Base-by-base conservation (phyloP, 2,797 vertebrate genomes). In the Sebastes miniatus region DNA sequence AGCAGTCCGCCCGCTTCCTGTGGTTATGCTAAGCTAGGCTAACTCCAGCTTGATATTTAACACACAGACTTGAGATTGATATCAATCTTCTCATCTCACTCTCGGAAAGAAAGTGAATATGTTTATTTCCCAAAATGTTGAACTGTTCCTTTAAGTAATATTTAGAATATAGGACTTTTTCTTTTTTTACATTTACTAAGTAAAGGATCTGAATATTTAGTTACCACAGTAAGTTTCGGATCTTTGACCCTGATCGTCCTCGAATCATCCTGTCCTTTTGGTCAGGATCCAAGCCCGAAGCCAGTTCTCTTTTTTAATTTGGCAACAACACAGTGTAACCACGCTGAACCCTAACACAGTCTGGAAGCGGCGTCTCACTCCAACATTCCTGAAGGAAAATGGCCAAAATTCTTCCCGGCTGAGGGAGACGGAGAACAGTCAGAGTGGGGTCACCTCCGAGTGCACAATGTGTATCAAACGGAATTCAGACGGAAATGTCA, bases 311-410 rank as follows among this genome's bases (percentile, higher is more conserved):
- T 82, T 65, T 72, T 63, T 36, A 39, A 75, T 71, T 83, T 86
- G 80, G 73, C 71, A 84, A 52, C 34, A 70, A 63, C 67, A 73
- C 12, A 29, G 73, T 56, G 52, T 10, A 50, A 66, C 76, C 32
- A 64, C 2, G 10, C 57, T 83, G 83, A 82, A 83, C 83, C 71
- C 13, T 18, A 29, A 80, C 29, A 56, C 32, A 67, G 62, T 63
- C 16, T 36, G 58, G 25, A 61, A 79, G 69, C 29, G 69, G 34
- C 79, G 59, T 12, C 34, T 65, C 47, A 8, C 47, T 73, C 86
- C 86, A 87, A 87, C 86, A 90, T 90, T 88, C 86, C 84, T 86
- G 47, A 43, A 71, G 69, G 73, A 84, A 75, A 76, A 11, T 43
- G 52, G 58, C 68, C 63, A 68, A 83, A 73, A 85, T 81, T 84